Conservation (phyloP, 2,797 vertebrate genomes). For the Pseudotriccus pelzelni region DNA sequence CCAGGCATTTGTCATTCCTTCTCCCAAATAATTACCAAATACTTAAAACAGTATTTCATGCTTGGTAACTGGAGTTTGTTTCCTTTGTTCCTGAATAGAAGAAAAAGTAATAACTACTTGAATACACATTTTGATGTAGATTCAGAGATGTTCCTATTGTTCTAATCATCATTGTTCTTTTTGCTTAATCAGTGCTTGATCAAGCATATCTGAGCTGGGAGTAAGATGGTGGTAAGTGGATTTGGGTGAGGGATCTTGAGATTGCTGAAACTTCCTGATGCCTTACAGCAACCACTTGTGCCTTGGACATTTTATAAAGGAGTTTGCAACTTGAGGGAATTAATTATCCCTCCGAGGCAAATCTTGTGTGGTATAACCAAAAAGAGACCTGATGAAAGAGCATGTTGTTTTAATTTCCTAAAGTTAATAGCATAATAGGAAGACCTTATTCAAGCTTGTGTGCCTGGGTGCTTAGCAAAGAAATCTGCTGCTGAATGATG, state of each 20-base stretch:
- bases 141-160: background rate
- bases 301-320: background rate
- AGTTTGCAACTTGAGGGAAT: background rate
- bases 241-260: background rate
- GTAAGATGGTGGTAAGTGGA: background rate
- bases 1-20: background rate
- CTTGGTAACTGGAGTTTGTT: background rate
- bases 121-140: background rate
- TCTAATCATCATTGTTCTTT: background rate
- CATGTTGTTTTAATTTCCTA: background rate
- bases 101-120: background rate
- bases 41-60: background rate
- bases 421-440: background rate
- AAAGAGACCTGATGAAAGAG: background rate
- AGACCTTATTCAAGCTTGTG: background rate
- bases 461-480: background rate
- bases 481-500: background rate
- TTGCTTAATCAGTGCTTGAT: background rate
- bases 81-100: background rate
- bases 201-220: background rate
- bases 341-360: conserved; percentile 18
- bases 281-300: background rate
- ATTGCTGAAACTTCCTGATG: background rate
- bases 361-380: background rate
- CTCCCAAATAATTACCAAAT: background rate